Evolutionary conservation across 2,797 vertebrate species (phyloP).

Genomic region (Pipistrellus kuhlii): DNA sequence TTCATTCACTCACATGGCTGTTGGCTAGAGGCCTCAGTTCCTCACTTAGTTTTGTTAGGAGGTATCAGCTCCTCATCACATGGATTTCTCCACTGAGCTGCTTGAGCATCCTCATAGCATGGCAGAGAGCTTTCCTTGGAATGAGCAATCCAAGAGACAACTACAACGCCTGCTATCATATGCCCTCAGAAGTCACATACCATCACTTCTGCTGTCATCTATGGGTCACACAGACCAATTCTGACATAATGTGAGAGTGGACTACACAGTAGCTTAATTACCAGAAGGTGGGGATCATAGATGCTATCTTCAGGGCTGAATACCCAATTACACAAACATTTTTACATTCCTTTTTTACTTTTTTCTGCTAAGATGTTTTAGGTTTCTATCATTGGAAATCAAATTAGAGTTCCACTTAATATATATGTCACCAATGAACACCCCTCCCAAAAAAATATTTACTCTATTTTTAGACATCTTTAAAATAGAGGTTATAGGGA

Average conservation of each 20-base stretch:
- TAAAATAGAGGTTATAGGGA: background rate
- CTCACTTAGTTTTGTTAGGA: background rate
- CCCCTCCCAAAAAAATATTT: background rate
- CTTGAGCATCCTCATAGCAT: background rate
- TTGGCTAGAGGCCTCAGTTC: background rate
- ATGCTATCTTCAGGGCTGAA: background rate
- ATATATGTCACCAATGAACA: background rate
- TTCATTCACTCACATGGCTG: background rate
- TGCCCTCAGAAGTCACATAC: background rate
- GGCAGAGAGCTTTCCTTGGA: background rate
- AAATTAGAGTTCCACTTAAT: background rate
- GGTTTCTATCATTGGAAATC: background rate
- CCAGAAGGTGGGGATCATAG: background rate
- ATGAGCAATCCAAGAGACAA: background rate
- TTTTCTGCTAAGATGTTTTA: background rate
- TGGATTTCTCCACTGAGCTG: background rate
- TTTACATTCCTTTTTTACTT: background rate
- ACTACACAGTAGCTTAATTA: background rate
- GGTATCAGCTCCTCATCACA: background rate
- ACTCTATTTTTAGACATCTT: conserved; percentile 23
- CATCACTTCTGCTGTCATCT: background rate
- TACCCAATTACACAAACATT: background rate
- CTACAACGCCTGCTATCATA: background rate
- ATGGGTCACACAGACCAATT: background rate
- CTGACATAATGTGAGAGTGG: background rate